Evolutionary conservation across 53 echinoderm and acorn worm species (phyloP), one percentile per base, ranked within the genome.

Genomic region (Antedon mediterranea): DNA sequence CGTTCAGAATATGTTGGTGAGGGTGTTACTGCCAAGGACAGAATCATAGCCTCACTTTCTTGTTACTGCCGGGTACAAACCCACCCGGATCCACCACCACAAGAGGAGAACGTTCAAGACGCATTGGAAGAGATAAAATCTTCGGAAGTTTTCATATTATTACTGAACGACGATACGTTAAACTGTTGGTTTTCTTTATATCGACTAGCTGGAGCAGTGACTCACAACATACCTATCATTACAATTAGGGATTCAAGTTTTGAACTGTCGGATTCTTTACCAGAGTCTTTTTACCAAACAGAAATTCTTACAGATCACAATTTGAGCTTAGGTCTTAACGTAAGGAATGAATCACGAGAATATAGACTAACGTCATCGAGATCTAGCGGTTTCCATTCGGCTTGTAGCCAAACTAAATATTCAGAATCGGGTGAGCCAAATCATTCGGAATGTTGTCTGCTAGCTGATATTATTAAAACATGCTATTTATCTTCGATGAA

Each of bases 141-240:
- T 32, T 88, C 91, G 0, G 91, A 91, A 78, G 91, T 86, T 20
- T 91, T 91, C 70, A 78, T 91, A 43, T 88, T 91, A 76, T 83
- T 91, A 1, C 78, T 91, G 79, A 91, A 84, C 74, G 86, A 84
- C 33, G 81, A 78, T 6, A 81, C 88, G 26, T 34, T 91, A 30
- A 72, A 43, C 34, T 88, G 84, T 70, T 85, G 88, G 71, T 83
- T 80, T 28, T 84, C 88, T 28, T 77, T 88, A 30, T 88, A 91
- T 71, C 86, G 86, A 76, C 76, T 91, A n/a, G 84, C 86, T 32
- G 81, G 88, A 13, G 91, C 91, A 30, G 78, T 88, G 28, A 78
- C 91, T 30, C 76, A 83, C 41, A 72, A 78, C 29, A 78, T 91
- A 0, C 91, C 91, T 0, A 84, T 91, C 23, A 71, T 91, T 32